Conservation (phyloP, 2,113 vertebrate genomes). For the Helogale parvula region DNA sequence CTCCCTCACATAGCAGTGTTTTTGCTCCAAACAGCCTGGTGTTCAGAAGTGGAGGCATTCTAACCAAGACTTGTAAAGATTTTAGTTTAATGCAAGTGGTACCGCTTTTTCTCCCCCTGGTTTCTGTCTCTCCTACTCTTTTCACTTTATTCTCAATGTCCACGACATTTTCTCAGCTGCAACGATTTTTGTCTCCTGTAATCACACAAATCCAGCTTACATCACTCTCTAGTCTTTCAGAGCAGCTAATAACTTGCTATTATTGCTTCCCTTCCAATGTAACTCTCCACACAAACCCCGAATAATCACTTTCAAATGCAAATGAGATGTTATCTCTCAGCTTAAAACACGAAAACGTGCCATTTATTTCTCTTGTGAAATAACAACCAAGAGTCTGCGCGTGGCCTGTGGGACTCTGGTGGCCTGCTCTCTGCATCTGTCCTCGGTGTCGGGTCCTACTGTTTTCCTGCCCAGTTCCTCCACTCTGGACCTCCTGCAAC, state of each 20-base stretch:
- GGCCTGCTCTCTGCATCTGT: neutral
- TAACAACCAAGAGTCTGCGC: neutral
- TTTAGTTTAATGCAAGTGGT: neutral
- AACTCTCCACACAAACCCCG: neutral
- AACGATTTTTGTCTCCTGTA: neutral
- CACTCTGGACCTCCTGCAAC: neutral
- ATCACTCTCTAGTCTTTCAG: neutral
- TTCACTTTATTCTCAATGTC: neutral
- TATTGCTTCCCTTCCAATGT: neutral
- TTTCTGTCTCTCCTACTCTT: neutral
- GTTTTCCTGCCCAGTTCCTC: neutral
- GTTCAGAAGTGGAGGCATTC: neutral
- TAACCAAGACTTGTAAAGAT: neutral
- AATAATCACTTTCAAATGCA: constrained; percentile 34
- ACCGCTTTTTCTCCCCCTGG: neutral
- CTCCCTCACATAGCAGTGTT: accelerated
- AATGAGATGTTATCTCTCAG: neutral
- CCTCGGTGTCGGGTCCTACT: accelerated
- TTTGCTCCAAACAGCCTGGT: neutral
- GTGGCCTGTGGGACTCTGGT: neutral
- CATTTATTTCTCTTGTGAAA: neutral
- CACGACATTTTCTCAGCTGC: neutral
- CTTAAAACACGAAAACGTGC: neutral
- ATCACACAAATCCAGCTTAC: neutral
- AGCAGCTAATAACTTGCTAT: neutral